Conservation (phyloP, 2,888 invertebrate genomes). For the Perizoma flavofasciatum region DNA sequence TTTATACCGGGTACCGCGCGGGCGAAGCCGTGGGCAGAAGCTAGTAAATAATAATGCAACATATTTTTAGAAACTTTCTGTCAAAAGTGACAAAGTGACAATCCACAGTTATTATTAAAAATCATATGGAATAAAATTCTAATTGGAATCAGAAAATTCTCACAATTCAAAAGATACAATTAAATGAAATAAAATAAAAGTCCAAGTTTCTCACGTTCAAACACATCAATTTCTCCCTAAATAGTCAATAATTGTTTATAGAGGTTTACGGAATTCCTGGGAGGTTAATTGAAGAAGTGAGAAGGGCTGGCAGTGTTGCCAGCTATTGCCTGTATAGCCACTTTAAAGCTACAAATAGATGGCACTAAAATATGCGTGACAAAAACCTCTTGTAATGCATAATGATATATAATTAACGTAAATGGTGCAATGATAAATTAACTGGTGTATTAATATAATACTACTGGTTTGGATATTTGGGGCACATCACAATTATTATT, state of each 20-base stretch:
- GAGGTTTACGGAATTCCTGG: slow-evolving; percentile 35
- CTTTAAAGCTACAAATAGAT: background rate
- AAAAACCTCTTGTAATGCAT: too few relatives aligned
- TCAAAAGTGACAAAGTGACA: too few relatives aligned
- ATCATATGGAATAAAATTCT: slow-evolving; percentile 1
- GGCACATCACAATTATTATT: too few relatives aligned
- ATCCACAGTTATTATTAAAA: background rate
- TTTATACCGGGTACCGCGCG: too few relatives aligned
- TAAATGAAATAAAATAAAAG: slow-evolving; percentile 25
- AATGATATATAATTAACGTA: too few relatives aligned
- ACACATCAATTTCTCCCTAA: slow-evolving; percentile 37
- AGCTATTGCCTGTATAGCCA: slow-evolving; percentile 12
- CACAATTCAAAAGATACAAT: slow-evolving; percentile 25
- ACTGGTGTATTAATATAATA: too few relatives aligned
- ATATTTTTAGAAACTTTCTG: too few relatives aligned
- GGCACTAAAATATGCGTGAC: too few relatives aligned
- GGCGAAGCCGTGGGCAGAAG: too few relatives aligned
- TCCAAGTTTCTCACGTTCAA: slow-evolving; percentile 35
- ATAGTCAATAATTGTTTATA: slow-evolving; percentile 40
- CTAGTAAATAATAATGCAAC: too few relatives aligned
- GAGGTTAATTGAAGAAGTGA: slow-evolving; percentile 42
- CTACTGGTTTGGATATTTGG: too few relatives aligned
- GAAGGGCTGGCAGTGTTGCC: slow-evolving; percentile 38
- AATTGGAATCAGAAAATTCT: slow-evolving; percentile 29
- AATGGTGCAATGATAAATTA: too few relatives aligned